phyloP scores from a whole-genome alignment of 2,797 vertebrate genomes.

The Channa striata region DNA sequence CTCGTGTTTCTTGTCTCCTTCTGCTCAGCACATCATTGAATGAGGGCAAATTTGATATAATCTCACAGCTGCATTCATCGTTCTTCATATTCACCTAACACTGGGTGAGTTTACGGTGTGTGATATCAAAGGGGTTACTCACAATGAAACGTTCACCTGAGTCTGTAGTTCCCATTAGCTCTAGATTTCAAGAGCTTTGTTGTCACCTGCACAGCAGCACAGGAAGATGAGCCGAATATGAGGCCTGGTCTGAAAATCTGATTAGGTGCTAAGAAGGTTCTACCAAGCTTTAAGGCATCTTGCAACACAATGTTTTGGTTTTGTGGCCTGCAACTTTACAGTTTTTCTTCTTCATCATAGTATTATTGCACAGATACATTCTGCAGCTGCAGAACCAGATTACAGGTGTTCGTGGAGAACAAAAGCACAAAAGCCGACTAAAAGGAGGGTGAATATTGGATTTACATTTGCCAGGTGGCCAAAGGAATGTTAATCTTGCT shows the following conservation, averaged over 20 bases:
- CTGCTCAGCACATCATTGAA: background rate
- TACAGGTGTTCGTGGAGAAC: background rate
- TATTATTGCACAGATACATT: too few species aligned
- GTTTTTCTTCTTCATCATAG: too few species aligned
- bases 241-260: too few species aligned
- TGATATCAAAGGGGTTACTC: background rate
- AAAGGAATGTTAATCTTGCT: slow-evolving; percentile 29
- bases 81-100: background rate
- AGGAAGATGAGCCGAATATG: too few species aligned
- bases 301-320: too few species aligned
- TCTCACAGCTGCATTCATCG: background rate
- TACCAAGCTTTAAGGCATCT: too few species aligned
- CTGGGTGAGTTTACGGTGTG: background rate
- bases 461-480: background rate
- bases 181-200: too few species aligned
- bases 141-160: background rate
- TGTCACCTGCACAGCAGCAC: too few species aligned
- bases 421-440: slow-evolving; percentile 8
- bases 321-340: too few species aligned
- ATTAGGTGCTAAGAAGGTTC: too few species aligned
- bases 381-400: too few species aligned
- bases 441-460: slow-evolving; percentile 10
- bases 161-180: background rate
- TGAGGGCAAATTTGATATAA: background rate
- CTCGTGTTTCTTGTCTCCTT: slow-evolving; percentile 1